phyloP scores from a whole-genome alignment of 2,797 vertebrate species.

The Phataginus tricuspis region DNA sequence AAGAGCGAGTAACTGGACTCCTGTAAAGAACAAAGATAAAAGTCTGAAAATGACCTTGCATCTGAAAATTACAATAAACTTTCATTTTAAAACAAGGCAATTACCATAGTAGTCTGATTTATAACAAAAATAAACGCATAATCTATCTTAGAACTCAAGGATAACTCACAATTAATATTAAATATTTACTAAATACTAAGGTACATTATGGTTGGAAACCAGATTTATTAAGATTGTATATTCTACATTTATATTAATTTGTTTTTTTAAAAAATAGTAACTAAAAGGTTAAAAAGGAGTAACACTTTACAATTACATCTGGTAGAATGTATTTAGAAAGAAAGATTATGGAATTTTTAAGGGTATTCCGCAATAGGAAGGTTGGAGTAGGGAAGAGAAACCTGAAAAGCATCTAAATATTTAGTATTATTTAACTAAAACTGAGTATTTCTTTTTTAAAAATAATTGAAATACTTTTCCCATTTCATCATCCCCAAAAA shows the following conservation, averaged over 20 bases:
- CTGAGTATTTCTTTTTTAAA: neutral
- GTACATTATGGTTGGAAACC: neutral
- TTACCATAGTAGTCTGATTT: neutral
- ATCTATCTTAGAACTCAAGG: neutral
- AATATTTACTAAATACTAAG: slow-evolving; percentile 1
- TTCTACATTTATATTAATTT: neutral
- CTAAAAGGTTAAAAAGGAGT: slow-evolving; percentile 39
- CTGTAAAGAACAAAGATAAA: slow-evolving; percentile 81
- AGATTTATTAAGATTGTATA: neutral
- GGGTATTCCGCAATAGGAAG: neutral
- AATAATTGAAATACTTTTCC: neutral
- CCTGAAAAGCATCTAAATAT: neutral
- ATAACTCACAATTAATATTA: neutral
- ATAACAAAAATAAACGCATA: neutral
- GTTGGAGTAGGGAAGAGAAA: neutral
- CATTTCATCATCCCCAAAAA: neutral
- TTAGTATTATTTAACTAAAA: slow-evolving; percentile 25
- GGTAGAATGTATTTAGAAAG: neutral
- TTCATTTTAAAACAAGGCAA: slow-evolving; percentile 13
- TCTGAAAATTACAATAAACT: neutral
- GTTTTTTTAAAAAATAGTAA: neutral
- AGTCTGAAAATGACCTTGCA: neutral
- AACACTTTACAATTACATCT: neutral
- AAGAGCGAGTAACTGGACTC: slow-evolving; percentile 96
- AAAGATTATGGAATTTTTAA: neutral